Evolutionary conservation across 2,888 invertebrate genomes (phyloP), one percentile per base, ranked within the genome.

Genomic region (Archaeoteleia sp.): DNA sequence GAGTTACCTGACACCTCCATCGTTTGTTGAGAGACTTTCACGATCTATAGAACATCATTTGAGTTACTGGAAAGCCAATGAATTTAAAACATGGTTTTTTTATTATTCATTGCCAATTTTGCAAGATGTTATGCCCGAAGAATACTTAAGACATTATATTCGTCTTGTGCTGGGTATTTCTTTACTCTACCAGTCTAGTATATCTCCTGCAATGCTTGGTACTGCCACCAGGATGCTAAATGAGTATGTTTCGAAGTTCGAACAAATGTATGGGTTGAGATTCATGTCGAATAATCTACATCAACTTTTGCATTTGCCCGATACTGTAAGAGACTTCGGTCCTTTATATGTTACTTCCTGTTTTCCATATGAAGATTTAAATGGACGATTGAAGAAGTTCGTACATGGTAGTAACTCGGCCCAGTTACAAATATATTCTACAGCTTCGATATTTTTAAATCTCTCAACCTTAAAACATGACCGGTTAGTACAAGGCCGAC

Each of bases 321-420:
- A 62, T 17, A 39, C 17, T 23, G 66, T 67, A 14, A 12, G 49
- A 25, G 34, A 51, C 9, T 57, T 62, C 12, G 66, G 62, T n/a
- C 60, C 70, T 2, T 53, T 67, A 15, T 62, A 57, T 46, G 20
- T 42, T 8, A 66, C 45, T 4, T 53, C 53, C 4, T 67, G 67
- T 55, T 70, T 70, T 39, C 58, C 67, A 2, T 60, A 51, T 35
- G 70, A 67, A 25, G 48, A 67, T 51, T 9, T 62, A n/a, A 70
- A 70, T 35, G 67, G 62, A 1, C 34, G 12, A 6, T 13, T 65
- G 5, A 65, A 65, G 15, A 48, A 37, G 10, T 14, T 57, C 7
- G 48, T 58, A 10, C 62, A 67, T 29, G 48, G 67, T n/a, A 70
- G 63, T 49, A 70, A 67, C 1, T 34, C 49, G 34, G 58, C 70